Conservation (phyloP, 2,113 vertebrate species). For the Bufo gargarizans region DNA sequence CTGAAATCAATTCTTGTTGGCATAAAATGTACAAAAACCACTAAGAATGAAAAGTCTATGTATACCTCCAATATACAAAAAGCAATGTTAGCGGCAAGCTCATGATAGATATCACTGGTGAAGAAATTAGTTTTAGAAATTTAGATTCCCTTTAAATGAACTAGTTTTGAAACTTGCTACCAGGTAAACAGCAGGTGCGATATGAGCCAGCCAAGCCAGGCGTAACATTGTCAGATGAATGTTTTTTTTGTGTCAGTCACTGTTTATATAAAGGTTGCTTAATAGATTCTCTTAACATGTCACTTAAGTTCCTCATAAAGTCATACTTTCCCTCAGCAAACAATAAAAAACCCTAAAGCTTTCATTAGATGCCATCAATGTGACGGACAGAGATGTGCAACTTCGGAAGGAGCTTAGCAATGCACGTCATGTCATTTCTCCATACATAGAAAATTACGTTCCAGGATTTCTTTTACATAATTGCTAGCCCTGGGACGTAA, state of each 20-base stretch:
- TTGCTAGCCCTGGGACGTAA: not conserved
- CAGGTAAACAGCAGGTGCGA: not conserved
- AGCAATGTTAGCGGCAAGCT: not conserved
- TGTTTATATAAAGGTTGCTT: constrained; percentile 18
- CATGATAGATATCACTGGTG: no score
- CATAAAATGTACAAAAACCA: not conserved
- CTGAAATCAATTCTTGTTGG: not conserved
- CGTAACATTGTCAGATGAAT: not conserved
- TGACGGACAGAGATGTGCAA: not conserved
- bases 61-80: not conserved
- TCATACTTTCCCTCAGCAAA: not conserved
- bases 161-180: not conserved
- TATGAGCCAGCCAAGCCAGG: not conserved
- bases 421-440: not conserved
- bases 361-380: constrained; percentile 2
- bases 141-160: not conserved
- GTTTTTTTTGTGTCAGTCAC: not conserved
- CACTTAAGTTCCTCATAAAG: constrained; percentile 30
- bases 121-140: not conserved
- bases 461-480: constrained; percentile 28
- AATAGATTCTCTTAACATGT: not conserved
- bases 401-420: not conserved
- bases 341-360: not conserved
- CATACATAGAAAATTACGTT: constrained; percentile 5
- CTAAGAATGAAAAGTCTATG: not conserved